phyloP scores from a whole-genome alignment of 1,140 invertebrate genomes.

The Drosophila serrata region DNA sequence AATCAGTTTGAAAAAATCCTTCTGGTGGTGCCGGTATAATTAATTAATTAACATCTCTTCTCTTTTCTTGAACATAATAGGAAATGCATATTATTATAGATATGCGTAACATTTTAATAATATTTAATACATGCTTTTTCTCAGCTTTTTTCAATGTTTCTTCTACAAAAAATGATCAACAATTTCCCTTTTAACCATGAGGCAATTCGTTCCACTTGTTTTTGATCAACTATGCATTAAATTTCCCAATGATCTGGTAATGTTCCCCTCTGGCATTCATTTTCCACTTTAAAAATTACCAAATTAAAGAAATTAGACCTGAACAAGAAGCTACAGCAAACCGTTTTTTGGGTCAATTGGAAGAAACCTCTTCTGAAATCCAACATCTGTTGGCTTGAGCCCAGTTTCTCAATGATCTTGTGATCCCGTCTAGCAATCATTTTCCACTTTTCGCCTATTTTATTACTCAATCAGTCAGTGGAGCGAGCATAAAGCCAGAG shows the following conservation, averaged over 20 bases:
- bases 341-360: slow-evolving; percentile 1
- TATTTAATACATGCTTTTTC: not conserved
- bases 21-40: slow-evolving; percentile 14
- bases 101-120: not conserved
- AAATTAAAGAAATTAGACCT: not conserved
- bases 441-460: slow-evolving; percentile 53
- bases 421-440: slow-evolving; percentile 26
- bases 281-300: slow-evolving; percentile 25
- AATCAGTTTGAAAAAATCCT: slow-evolving; percentile 17
- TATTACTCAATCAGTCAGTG: slow-evolving; percentile 44
- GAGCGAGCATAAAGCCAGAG: slow-evolving; percentile 31
- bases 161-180: not conserved
- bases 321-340: not conserved
- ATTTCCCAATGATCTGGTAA: slow-evolving; percentile 30
- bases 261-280: not conserved
- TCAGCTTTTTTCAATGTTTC: not conserved
- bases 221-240: slow-evolving; percentile 13
- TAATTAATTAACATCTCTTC: slow-evolving; percentile 7
- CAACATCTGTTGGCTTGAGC: not conserved
- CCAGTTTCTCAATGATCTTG: slow-evolving; percentile 39
- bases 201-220: slow-evolving; percentile 10
- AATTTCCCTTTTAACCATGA: not conserved
- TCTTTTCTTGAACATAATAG: slow-evolving; percentile 3
- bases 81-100: not conserved
- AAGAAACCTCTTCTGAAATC: not conserved